These are phyloP conservation scores for Osmerus mordax DNA, from an alignment of 2,113 vertebrate genomes.

Conservation along the genomic window DNA sequence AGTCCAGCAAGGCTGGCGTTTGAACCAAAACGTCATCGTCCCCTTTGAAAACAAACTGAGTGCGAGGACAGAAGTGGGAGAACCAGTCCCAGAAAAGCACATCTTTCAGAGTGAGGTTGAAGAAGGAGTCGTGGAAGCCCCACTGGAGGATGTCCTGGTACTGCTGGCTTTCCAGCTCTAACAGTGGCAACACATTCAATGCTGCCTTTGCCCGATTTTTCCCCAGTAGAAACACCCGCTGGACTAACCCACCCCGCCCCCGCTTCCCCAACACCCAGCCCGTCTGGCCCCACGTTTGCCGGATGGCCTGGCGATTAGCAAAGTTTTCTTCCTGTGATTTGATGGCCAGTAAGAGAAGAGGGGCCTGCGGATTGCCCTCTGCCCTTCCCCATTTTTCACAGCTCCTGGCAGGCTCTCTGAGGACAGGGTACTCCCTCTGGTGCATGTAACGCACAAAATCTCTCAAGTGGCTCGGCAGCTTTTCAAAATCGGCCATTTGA, in stretches of 20 bases:
- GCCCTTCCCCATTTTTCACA: conserved; percentile 44
- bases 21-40: conserved; percentile 75
- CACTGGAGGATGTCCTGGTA: conserved; percentile 72
- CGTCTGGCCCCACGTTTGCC: conserved; percentile 66
- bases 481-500: background rate
- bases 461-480: conserved; percentile 40
- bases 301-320: conserved; percentile 65
- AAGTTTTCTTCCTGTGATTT: conserved; percentile 63
- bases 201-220: background rate
- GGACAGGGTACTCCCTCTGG: conserved; percentile 55
- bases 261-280: conserved; percentile 45
- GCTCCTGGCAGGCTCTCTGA: conserved; percentile 45
- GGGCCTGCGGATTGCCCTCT: conserved; percentile 13
- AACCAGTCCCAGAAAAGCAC: conserved; percentile 76
- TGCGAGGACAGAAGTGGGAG: conserved; percentile 34
- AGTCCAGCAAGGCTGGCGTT: conserved; percentile 57
- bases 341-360: conserved; percentile 69
- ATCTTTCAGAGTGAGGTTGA: conserved; percentile 76
- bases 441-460: conserved; percentile 64
- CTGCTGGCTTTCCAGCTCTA: conserved; percentile 49
- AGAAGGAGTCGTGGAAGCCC: conserved; percentile 74
- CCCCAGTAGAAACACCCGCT: background rate
- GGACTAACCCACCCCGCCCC: background rate
- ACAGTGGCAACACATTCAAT: background rate
- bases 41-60: conserved; percentile 69